Base-by-base conservation (phyloP, 92 coral and sea anemone genomes). In the Epizoanthus stellaris region DNA sequence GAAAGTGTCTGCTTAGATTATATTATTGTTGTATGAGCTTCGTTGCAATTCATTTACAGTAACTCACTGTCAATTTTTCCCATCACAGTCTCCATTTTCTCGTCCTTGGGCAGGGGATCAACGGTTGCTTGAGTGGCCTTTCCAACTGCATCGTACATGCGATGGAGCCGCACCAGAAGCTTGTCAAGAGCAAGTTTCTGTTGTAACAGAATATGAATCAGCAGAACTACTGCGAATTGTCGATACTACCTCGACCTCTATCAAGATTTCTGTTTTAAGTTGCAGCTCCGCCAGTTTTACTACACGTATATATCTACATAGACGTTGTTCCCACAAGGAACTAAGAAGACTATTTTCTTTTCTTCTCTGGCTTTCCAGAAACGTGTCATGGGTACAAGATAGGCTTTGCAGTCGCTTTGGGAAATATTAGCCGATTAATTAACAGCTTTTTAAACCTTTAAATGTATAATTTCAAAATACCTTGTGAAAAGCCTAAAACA, bases 171-270 rank as follows among this genome's bases (percentile, higher is more conserved):
- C 42, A 92, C 81, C 66, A 94, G 93, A 5, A 97, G 92, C 84
- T 90, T 94, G 87, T 97, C 98, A 47, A 97, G 77, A 25, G 99
- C 99, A 59, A 97, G 88, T 97, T 97, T 97, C 99, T 97, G 81
- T 20, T 20, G 11, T n/a, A 65, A 71, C 19, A 34, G 11, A 7
- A 25, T 19, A 81, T 15, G 25, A n/a, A 23, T 12, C 38, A 47
- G 63, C 5, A 36, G 63, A 74, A 57, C 17, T 23, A 23, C 16
- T 11, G 7, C 57, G 0, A 17, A 43, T 52, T 16, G 34, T 30
- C 19, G 20, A 67, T 21, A 13, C 42, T 67, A 34, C 43, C 45
- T 34, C 69, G 17, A 20, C 9, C 49, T 45, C 6, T 45, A 4
- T 52, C 56, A 52, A 52, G 10, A 52, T 52, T 52, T 9, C 11